phyloP scores from a whole-genome alignment of 2,888 invertebrate genomes.

The Metopia argyrocephala region DNA sequence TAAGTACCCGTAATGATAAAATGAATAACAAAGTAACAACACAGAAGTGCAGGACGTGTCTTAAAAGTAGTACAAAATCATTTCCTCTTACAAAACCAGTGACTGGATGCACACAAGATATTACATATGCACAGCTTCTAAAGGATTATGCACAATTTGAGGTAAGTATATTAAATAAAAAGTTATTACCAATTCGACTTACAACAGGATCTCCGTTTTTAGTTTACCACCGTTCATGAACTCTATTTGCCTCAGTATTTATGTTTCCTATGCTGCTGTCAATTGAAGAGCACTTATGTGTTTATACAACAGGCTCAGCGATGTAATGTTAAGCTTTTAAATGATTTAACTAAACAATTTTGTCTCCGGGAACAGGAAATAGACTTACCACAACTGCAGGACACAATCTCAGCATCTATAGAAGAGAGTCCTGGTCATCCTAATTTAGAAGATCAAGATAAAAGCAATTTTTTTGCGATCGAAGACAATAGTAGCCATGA shows the following conservation, averaged over 20 bases:
- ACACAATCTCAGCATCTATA: not conserved
- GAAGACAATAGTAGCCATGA: no score
- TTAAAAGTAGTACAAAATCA: slow-evolving; percentile 32
- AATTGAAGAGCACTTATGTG: slow-evolving; percentile 66
- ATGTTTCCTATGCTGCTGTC: slow-evolving; percentile 61
- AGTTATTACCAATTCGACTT: not conserved
- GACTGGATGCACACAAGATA: not conserved
- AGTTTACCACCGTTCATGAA: slow-evolving; percentile 26
- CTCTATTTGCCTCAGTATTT: slow-evolving; percentile 44
- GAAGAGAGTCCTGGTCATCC: slow-evolving; percentile 2
- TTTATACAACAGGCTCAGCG: slow-evolving; percentile 69
- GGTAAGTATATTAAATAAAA: slow-evolving; percentile 11
- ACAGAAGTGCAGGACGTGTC: slow-evolving; percentile 51
- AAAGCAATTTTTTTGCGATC: not conserved
- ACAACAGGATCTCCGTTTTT: not conserved
- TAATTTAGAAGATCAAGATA: not conserved
- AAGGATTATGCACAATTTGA: slow-evolving; percentile 34
- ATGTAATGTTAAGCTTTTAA: slow-evolving; percentile 67
- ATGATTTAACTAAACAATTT: slow-evolving; percentile 34
- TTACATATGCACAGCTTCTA: slow-evolving; percentile 39
- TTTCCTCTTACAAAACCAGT: slow-evolving; percentile 19
- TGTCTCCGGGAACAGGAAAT: slow-evolving; percentile 60
- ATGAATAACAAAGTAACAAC: slow-evolving; percentile 31
- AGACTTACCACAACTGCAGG: slow-evolving; percentile 4
- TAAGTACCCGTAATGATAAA: no score